Evolutionary conservation across 2,888 invertebrate genomes (phyloP), one percentile per base, ranked within the genome.

Genomic region (Plebejus anna): DNA sequence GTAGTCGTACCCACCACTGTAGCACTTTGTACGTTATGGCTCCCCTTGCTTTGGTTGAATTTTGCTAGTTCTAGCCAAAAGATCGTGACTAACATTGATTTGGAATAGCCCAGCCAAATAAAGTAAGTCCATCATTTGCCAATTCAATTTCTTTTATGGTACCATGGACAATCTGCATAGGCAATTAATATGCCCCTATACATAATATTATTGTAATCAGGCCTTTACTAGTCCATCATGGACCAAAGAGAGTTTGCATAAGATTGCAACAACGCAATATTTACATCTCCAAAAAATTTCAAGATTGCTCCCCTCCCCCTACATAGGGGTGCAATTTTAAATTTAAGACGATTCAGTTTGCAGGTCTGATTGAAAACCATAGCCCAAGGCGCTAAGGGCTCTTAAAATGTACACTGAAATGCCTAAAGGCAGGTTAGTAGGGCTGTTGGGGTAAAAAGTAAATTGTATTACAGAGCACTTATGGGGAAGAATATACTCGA

Each of bases 391-490:
- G 66, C 32, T 66, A 66, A 66, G 66, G 66, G 36, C 32, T 36
- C 66, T 66, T 32, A 73, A 73, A 47, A 72, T 72, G 72, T 55
- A 73, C 42, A 72, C 72, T 7, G n/a, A 55, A 73, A 73, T 55
- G 73, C 73, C 73, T 55, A 16, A 51, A 55, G 73, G 73, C 55
- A 55, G 28, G 28, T 47, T 16, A 32, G 13, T 9, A 28, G 16
- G 73, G 4, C 28, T 3, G 28, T 55, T 32, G 73, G 73, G 73
- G 73, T 51, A 55, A 36, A 73, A 28, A 73, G 73, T 73, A 55
- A 55, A 73, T 73, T 73, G 32, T 73, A 73, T 73, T 73, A 73
- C 73, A 73, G 51, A 73, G 55, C 73, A 73, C 55, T 73, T 55
- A 32, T 32, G 11, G 22, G 73, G 55, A 32, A 32, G 32, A 16